Base-by-base conservation (phyloP, 2,113 vertebrate genomes). In the Boulengeromyrus knoepffleri region DNA sequence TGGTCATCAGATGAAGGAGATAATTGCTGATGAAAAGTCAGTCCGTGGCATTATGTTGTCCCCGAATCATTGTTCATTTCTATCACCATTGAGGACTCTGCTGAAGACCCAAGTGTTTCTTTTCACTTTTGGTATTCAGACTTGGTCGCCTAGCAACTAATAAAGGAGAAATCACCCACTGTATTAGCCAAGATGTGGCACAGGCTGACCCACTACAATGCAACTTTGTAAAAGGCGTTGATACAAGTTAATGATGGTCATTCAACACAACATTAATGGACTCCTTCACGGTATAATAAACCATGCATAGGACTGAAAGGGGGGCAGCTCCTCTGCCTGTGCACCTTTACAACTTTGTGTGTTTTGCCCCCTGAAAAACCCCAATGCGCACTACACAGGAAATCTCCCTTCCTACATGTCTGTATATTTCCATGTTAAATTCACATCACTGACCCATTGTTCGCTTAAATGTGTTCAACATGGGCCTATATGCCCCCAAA, bases 21-120 rank as follows among this genome's bases (percentile, higher is more conserved):
- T 99, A 99, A 99, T 99, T 99, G 98, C 97, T 97, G 97, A 97
- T 98, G 98, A 98, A 98, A 99, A 99, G 98, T 99, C 98, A 98
- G 97, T 98, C 97, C 97, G 96, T 97, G 97, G 97, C 97, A 98
- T 98, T 98, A 98, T 97, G 98, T 97, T 97, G 97, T 98, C 97
- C 97, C 94, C 96, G 97, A 96, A 98, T 99, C 98, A 99, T 99
- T 99, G 98, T 99, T 99, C 98, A 98, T 97, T 97, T 97, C 96
- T 97, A 96, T 97, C 96, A 96, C 97, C 97, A 98, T 97, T 97
- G 97, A 98, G 96, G 96, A 98, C 97, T 98, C 97, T 97, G 97
- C 97, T 97, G 97, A 97, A 97, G 97, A 98, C 96, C 95, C 96
- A 97, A 98, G 98, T 97, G 97, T 97, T 99, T 97, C 97, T 97